A percentile compares a stretch with the other conserved stretches of the same genome.
Conservation (phyloP, 2,113 vertebrate species). For the Sigmodon hispidus region DNA sequence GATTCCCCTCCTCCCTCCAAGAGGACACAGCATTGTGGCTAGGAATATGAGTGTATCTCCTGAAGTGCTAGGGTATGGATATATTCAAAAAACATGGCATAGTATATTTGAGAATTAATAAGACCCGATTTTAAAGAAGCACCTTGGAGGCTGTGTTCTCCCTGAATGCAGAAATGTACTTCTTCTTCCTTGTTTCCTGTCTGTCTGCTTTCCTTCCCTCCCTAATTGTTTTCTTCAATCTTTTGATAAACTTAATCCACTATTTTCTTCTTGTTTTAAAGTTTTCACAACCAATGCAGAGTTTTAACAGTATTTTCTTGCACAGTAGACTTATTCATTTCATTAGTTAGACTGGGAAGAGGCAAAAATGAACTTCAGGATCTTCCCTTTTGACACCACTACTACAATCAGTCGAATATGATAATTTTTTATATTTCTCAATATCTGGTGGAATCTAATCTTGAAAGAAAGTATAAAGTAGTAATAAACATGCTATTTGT, state of each 20-base stretch:
- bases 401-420: neutral
- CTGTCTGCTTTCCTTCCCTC: neutral
- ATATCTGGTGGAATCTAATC: neutral
- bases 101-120: neutral
- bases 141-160: neutral
- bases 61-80: neutral
- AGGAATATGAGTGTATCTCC: neutral
- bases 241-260: neutral
- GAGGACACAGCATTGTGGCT: neutral
- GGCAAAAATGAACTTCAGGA: neutral
- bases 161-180: neutral
- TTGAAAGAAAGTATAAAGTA: neutral
- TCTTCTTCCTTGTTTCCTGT: neutral
- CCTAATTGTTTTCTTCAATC: neutral
- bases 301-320: neutral
- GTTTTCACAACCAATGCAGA: neutral
- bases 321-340: neutral
- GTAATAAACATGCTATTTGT: neutral
- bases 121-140: neutral
- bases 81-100: neutral
- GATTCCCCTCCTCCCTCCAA: neutral
- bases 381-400: neutral
- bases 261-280: neutral
- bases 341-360: neutral
- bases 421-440: neutral